Base-by-base conservation (phyloP, 2,113 vertebrate genomes). In the Melanerpes aurifrons region DNA sequence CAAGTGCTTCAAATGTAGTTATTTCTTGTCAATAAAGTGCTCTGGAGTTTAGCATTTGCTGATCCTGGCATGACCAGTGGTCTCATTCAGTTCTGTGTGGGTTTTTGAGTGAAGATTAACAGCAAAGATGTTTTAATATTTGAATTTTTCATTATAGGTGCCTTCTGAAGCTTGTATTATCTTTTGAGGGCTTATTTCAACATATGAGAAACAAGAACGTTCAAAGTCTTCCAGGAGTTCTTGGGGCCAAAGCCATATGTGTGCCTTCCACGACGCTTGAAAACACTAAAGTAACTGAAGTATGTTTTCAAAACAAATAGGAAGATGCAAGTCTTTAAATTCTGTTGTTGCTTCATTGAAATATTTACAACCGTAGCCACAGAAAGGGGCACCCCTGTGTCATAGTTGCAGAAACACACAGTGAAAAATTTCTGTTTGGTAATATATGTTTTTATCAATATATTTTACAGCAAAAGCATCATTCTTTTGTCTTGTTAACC, bases 361-460 rank as follows among this genome's bases (percentile, higher is more conserved):
- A 48, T 94, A 79, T 85, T 92, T 96, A 74, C 64, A 92, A 32
- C 40, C 9, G 8, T 63, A 58, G 22, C 20, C 15, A 43, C 86
- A 79, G 62, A 81, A 96, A 86, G 40, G 4, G 24, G 67, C 31
- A 66, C 75, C 92, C 67, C 53, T 95, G 94, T 94, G 21, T 73
- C 67, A 26, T 72, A 82, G n/a, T 28, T 74, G 82, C 58, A 94
- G 80, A 86, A 94, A 83, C 17, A 78, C 78, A 82, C 40, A 71
- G 19, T 64, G 57, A 95, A 90, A 92, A 93, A 91, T 77, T 70
- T 63, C 63, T 76, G 17, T 75, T 95, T 93, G 15, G 10, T 91
- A 89, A 84, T 76, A 45, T 47, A 58, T 63, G 20, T n/a, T 96
- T 95, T 95, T 90, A 79, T 93, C 31, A 64, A 71, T 66, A 10